Base-by-base conservation (phyloP, 2,888 invertebrate species). In the Nowickia ferox region DNA sequence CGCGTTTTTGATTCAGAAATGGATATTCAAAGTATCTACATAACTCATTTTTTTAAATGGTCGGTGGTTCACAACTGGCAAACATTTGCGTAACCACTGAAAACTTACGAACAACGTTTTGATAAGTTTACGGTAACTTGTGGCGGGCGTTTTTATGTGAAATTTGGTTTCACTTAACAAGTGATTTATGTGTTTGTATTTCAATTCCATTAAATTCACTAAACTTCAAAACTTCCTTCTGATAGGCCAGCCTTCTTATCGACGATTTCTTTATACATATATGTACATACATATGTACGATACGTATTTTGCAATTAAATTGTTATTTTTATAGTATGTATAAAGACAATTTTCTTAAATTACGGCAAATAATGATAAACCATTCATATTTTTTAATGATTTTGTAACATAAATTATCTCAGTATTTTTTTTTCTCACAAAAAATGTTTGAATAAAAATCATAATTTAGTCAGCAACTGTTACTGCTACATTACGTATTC, bases 391-490 rank as follows among this genome's bases (percentile, higher is more conserved):
- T 61, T 30, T 69, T 59, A 46, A 71, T 79, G 75, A 63, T 75
- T 76, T 71, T 55, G 57, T 30, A 82, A 53, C 63, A 85, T 78
- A 82, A 78, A 78, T 82, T 82, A 82, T 53, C 11, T 44, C 22
- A 19, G 30, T 8, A 38, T 9, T 17, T 72, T 59, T 51, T 30
- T 46, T 44, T 17, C 0, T 57, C 63, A 19, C 0, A 48, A 61
- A 77, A 61, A 40, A 63, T 1, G 8, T 30, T 78, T 30, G 9
- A 55, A 69, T 17, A 63, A 84, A 78, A 85, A 51, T 46, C 53
- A 82, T 82, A 85, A 85, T 79, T 85, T 76, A 79, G 69, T n/a
- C 19, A 53, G 46, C 75, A 44, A 63, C n/a, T 75, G 40, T 53
- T 66, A 57, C 10, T 51, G 42, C 11, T 40, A 66, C 40, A 10